Evolutionary conservation across 2,888 invertebrate species (phyloP).

Genomic region (Coecobrya sp.): DNA sequence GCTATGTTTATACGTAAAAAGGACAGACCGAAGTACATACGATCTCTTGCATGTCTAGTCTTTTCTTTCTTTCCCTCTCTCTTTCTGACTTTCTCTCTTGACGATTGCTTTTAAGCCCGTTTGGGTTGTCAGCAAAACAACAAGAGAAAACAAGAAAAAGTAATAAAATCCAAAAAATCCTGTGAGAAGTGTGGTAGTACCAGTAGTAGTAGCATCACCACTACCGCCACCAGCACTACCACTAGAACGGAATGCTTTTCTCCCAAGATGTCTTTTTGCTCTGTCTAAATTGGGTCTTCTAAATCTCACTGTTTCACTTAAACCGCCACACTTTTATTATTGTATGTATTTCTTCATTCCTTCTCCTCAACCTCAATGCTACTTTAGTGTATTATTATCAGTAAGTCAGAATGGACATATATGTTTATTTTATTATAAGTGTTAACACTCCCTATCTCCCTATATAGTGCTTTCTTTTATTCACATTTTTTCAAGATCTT

Average conservation of each 20-base stretch:
- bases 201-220: neutral
- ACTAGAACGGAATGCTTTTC: constrained; percentile 52
- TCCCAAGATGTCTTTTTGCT: constrained; percentile 66
- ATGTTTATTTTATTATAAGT: constrained; percentile 52
- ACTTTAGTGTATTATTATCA: neutral
- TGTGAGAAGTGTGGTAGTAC: constrained; percentile 58
- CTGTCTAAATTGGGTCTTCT: constrained; percentile 74
- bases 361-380: neutral
- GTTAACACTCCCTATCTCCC: constrained; percentile 43
- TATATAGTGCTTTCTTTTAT: constrained; percentile 28
- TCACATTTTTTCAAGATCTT: constrained; percentile 26
- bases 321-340: constrained; percentile 45
- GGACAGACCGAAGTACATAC: neutral
- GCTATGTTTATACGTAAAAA: neutral
- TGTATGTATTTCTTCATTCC: constrained; percentile 3
- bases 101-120: constrained; percentile 81
- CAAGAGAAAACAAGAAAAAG: constrained; percentile 75
- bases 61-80: constrained; percentile 59
- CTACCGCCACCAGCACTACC: constrained; percentile 16
- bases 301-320: constrained; percentile 76
- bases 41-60: constrained; percentile 39
- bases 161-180: constrained; percentile 79
- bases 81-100: constrained; percentile 68
- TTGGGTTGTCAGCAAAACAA: constrained; percentile 81
- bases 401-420: neutral